Conservation (phyloP, 1,140 invertebrate species). For the Eumeta japonica region DNA sequence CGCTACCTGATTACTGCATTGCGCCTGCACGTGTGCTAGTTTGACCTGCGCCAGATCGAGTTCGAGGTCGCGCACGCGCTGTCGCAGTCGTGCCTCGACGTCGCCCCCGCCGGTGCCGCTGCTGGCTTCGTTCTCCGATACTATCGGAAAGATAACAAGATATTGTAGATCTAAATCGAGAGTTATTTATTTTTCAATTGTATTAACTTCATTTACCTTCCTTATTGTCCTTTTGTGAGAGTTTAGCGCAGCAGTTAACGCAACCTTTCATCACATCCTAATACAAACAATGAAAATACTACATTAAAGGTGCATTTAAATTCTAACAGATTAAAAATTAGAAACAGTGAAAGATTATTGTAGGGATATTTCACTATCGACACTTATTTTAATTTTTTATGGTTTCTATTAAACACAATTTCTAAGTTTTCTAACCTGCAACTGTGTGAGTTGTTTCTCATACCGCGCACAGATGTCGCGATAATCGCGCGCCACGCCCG, state of each 20-base stretch:
- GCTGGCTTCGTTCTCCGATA: neutral
- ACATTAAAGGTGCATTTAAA: too few relatives aligned
- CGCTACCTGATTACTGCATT: conserved; percentile 91
- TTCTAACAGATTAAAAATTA: too few relatives aligned
- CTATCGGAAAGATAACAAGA: too few relatives aligned
- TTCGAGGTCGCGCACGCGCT: conserved; percentile 86
- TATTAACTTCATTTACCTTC: conserved; percentile 26
- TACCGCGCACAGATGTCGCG: conserved; percentile 89
- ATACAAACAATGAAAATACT: conserved; percentile 14
- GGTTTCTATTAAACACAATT: neutral
- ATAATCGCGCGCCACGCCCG: conserved; percentile 81
- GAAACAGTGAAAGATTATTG: too few relatives aligned
- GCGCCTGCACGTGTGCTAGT: conserved; percentile 92
- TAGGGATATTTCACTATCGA: too few relatives aligned
- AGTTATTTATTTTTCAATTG: neutral
- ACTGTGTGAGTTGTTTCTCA: conserved; percentile 75
- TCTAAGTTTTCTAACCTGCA: conserved; percentile 22
- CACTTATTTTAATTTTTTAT: too few relatives aligned
- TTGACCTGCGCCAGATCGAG: conserved; percentile 95
- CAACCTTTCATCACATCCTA: conserved; percentile 45
- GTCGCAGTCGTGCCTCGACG: conserved; percentile 53
- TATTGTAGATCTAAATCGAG: too few relatives aligned
- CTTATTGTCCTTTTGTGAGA: conserved; percentile 48
- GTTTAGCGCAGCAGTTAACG: conserved; percentile 38
- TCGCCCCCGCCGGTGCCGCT: conserved; percentile 32